Conservation (phyloP, 2,888 invertebrate genomes). For the Aradus depressus region DNA sequence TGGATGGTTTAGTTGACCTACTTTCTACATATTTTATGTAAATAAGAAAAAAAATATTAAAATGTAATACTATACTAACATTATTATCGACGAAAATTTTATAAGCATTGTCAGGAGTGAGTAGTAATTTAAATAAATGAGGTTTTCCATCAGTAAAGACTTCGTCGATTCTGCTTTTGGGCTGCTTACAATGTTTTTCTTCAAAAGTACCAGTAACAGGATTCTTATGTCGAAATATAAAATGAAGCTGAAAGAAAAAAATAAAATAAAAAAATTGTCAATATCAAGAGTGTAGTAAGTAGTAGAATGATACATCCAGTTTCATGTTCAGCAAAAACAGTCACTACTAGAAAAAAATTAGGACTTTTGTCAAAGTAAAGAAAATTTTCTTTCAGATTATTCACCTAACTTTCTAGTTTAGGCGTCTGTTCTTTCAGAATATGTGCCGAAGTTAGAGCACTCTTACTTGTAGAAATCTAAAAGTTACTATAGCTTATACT, state of each 20-base stretch:
- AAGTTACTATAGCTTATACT: too few species aligned
- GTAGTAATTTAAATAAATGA: slow-evolving; percentile 69
- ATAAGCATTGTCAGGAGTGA: slow-evolving; percentile 69
- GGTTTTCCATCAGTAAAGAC: slow-evolving; percentile 86
- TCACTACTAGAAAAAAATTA: too few species aligned
- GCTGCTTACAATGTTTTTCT: slow-evolving; percentile 94
- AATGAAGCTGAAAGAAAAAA: slow-evolving; percentile 46
- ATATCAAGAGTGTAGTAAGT: too few species aligned
- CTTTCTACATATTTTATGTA: background rate
- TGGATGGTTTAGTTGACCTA: too few species aligned
- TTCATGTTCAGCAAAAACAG: too few species aligned
- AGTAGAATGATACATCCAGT: too few species aligned
- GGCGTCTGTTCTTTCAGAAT: too few species aligned
- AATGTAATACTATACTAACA: slow-evolving; percentile 31
- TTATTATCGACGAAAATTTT: slow-evolving; percentile 73
- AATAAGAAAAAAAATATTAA: background rate
- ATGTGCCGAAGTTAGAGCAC: too few species aligned
- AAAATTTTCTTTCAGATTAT: background rate
- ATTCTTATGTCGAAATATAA: slow-evolving; percentile 91
- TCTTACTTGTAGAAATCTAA: too few species aligned
- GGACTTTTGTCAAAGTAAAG: too few species aligned
- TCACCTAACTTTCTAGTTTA: too few species aligned
- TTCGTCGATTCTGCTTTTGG: slow-evolving; percentile 71
- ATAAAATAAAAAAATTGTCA: background rate
- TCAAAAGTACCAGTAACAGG: slow-evolving; percentile 78